Percentiles rank a stretch among this genome's conserved stretches.
Evolutionary conservation across 2,888 invertebrate species (phyloP).

Genomic region (Abscondita cerata): DNA sequence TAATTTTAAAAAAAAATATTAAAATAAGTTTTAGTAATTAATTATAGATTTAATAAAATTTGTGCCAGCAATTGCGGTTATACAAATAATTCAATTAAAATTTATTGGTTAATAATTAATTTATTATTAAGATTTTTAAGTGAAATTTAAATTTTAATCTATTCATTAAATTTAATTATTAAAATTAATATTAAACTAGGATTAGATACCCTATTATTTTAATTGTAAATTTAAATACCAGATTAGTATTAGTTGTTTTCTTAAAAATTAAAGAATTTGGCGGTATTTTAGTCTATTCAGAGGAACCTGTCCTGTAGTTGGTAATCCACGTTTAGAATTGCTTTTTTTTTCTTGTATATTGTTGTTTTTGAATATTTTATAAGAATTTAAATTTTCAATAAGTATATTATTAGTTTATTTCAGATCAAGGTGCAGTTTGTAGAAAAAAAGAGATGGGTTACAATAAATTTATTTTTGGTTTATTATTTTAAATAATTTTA

Average conservation of each 20-base stretch:
- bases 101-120: slow-evolving; percentile 60
- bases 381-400: slow-evolving; percentile 61
- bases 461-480: slow-evolving; percentile 64
- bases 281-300: slow-evolving; percentile 74
- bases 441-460: slow-evolving; percentile 72
- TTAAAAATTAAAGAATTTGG: slow-evolving; percentile 74
- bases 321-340: slow-evolving; percentile 68
- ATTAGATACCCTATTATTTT: slow-evolving; percentile 75
- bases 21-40: slow-evolving; percentile 68
- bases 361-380: slow-evolving; percentile 57
- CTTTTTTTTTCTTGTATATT: slow-evolving; percentile 61
- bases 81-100: slow-evolving; percentile 66
- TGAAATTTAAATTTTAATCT: slow-evolving; percentile 62
- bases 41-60: slow-evolving; percentile 66
- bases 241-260: slow-evolving; percentile 67
- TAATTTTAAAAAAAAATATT: slow-evolving; percentile 66
- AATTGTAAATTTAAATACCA: slow-evolving; percentile 57
- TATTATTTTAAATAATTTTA: slow-evolving; percentile 61
- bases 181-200: slow-evolving; percentile 64
- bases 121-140: slow-evolving; percentile 61
- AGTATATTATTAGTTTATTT: slow-evolving; percentile 61
- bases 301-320: slow-evolving; percentile 74
- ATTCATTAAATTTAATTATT: slow-evolving; percentile 56
- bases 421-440: slow-evolving; percentile 78
- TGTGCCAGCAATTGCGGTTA: slow-evolving; percentile 78